Conservation (phyloP, 1,140 invertebrate species). For the Pseudomyrmex sp. region DNA sequence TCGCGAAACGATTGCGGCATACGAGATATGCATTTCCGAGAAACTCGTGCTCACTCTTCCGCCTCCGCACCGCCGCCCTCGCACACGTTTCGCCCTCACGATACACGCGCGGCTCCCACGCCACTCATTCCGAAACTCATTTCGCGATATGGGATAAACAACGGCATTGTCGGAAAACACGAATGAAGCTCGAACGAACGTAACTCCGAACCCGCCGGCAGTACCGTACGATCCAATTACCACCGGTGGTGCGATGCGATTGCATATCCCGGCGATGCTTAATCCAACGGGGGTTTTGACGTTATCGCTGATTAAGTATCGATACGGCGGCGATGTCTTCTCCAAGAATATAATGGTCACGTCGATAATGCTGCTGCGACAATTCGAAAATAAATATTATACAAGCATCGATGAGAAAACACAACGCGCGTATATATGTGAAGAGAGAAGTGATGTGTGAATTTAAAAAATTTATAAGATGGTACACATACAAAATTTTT, state of each 20-base stretch:
- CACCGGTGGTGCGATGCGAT: slow-evolving; percentile 6
- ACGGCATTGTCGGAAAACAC: slow-evolving; percentile 59
- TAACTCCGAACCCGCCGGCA: neutral
- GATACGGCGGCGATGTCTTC: neutral
- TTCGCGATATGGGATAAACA: slow-evolving; percentile 68
- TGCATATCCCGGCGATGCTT: slow-evolving; percentile 5
- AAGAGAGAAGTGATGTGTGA: neutral
- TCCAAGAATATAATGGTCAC: neutral
- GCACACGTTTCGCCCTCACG: neutral
- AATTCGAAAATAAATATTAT: neutral
- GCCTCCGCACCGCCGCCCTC: neutral
- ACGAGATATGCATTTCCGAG: slow-evolving; percentile 58
- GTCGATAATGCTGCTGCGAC: neutral
- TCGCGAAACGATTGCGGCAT: slow-evolving; percentile 48
- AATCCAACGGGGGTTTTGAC: slow-evolving; percentile 31
- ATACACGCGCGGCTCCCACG: slow-evolving; percentile 31
- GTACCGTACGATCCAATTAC: slow-evolving; percentile 63
- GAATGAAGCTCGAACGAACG: slow-evolving; percentile 37
- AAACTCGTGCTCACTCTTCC: neutral
- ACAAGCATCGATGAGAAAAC: neutral
- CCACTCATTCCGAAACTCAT: slow-evolving; percentile 64
- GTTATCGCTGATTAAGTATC: neutral
- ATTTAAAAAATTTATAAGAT: neutral
- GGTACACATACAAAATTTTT: neutral
- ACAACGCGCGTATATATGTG: no score